Evolutionary conservation across 2,888 invertebrate species (phyloP), one percentile per base, ranked within the genome.

Genomic region (Apeira syringaria): DNA sequence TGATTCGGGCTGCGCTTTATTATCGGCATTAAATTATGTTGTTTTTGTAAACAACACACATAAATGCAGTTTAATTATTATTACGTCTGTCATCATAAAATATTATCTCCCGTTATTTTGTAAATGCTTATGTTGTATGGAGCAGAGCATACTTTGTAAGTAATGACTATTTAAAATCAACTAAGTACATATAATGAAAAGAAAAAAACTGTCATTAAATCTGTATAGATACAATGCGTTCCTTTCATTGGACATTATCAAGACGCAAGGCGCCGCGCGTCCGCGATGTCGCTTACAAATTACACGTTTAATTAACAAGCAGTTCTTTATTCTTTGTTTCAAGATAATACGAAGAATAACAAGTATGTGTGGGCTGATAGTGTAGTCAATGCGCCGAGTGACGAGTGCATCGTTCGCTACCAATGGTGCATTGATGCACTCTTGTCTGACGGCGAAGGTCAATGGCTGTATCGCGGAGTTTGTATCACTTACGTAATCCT

Each of bases 391-490:
- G 39, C 38, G 27, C 34, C 13, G 18, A 28, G 31, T 25, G 33
- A 22, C 6, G 76, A 59, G 87, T 79, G 82, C 85, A 81, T 81
- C 74, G 85, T 68, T 75, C 83, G 64, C 65, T 34, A 54, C 75
- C 66, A 77, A 75, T 80, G 81, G 79, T 80, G 84, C 80, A 84
- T 81, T 84, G 80, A 80, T 76, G 72, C 77, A 72, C 78, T 74
- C 77, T 71, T 62, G 61, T 67, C 56, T 61, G 67, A 70, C 50
- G 35, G 41, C 50, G 74, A 81, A 85, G 87, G 85, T 85, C 85
- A 82, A 71, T 85, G 86, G 64, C 81, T 80, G 75, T 58, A 50
- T 66, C 57, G 49, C 51, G 46, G 47, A 72, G 78, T 80, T 77
- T 72, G 72, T 74, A 71, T 60, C 51, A 64, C 67, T 83, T 84